A percentile compares a stretch with the other conserved stretches of the same genome.
Conservation (phyloP, 2,888 invertebrate genomes). For the Thyatira batis region DNA sequence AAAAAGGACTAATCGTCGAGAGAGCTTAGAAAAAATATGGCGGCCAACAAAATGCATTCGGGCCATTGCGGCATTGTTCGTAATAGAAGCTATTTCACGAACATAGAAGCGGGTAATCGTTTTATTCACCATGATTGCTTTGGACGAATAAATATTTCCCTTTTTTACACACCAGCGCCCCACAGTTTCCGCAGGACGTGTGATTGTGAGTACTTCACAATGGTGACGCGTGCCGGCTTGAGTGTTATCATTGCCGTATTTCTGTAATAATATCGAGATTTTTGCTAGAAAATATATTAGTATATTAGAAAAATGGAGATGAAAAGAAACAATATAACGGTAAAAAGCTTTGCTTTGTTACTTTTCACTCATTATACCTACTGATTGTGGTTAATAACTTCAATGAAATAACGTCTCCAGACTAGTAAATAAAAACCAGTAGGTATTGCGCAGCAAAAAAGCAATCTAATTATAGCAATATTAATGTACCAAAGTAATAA, state of each 20-base stretch:
- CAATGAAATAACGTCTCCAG: neutral
- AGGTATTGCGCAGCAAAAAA: neutral
- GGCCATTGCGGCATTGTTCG: conserved; percentile 31
- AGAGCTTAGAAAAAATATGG: conserved; percentile 5
- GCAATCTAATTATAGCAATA: conserved; percentile 1
- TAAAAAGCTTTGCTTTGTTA: no score
- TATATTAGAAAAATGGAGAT: no score
- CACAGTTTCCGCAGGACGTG: conserved; percentile 48
- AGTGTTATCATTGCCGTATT: conserved; percentile 64
- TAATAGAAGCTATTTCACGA: conserved; percentile 46
- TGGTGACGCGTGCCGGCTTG: conserved; percentile 67
- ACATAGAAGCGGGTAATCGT: conserved; percentile 55
- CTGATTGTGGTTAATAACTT: neutral
- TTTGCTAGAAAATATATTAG: neutral
- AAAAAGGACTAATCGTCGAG: neutral
- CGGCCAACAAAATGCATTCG: conserved; percentile 1
- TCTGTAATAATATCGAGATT: conserved; percentile 19
- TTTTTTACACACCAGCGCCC: conserved; percentile 49
- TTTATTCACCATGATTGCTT: conserved; percentile 65
- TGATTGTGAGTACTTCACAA: conserved; percentile 63
- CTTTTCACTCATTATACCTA: no score
- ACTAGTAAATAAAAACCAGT: neutral
- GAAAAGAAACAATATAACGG: neutral
- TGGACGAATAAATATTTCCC: conserved; percentile 67
- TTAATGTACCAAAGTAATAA: conserved; percentile 23